These are phyloP conservation scores for Eupithecia subumbrata DNA, from an alignment of 2,888 invertebrate genomes.

Conservation along the genomic window DNA sequence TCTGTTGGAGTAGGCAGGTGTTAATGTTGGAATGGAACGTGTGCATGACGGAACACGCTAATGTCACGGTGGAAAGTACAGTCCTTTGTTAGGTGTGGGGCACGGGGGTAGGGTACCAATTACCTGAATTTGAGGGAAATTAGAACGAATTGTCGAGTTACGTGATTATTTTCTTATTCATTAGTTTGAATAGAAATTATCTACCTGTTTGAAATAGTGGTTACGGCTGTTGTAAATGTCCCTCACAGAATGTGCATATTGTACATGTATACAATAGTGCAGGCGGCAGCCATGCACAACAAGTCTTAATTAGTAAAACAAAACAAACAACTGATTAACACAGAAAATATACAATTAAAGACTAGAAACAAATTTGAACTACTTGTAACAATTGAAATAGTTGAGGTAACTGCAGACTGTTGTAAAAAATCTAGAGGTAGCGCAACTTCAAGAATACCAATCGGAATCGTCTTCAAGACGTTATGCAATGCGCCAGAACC, in stretches of 20 bases:
- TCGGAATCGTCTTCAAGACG: too few relatives aligned
- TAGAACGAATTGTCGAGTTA: slow-evolving; percentile 1
- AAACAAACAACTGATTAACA: neutral
- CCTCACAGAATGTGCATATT: neutral
- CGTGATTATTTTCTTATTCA: slow-evolving; percentile 5
- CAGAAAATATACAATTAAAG: neutral
- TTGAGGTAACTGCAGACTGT: too few relatives aligned
- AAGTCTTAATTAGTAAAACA: neutral
- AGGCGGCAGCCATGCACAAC: neutral
- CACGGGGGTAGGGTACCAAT: slow-evolving; percentile 3
- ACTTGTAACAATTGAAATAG: too few relatives aligned
- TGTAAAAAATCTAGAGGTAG: too few relatives aligned
- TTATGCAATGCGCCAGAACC: too few relatives aligned
- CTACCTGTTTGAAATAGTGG: neutral
- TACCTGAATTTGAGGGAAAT: slow-evolving; percentile 11
- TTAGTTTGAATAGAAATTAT: slow-evolving; percentile 2
- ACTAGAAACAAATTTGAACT: too few relatives aligned
- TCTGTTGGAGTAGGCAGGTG: slow-evolving; percentile 35
- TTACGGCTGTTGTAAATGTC: neutral
- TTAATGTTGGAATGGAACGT: slow-evolving; percentile 17
- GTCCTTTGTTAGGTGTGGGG: neutral
- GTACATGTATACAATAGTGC: too few relatives aligned
- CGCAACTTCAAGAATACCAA: too few relatives aligned
- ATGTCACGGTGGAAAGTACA: slow-evolving; percentile 14
- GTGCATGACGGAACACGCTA: slow-evolving; percentile 7